Evolutionary conservation across 1,140 invertebrate species (phyloP).

Genomic region (Drepana arcuata): DNA sequence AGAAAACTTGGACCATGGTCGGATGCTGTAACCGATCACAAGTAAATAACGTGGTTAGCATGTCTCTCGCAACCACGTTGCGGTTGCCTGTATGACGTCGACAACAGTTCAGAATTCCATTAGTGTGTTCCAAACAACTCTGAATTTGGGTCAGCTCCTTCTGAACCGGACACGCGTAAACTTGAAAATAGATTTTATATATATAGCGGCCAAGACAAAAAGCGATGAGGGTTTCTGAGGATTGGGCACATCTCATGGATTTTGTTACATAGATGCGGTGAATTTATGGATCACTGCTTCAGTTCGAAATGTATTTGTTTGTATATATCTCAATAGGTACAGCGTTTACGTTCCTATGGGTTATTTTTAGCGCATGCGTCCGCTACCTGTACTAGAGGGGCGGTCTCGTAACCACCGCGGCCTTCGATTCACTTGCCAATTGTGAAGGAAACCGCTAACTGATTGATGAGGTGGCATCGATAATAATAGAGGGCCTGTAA

Average conservation of each 20-base stretch:
- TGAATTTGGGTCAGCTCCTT: slow-evolving; percentile 56
- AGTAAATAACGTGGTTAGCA: background rate
- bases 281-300: too few species aligned
- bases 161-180: slow-evolving; percentile 47
- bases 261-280: too few species aligned
- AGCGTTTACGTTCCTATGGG: slow-evolving; percentile 4
- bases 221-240: too few species aligned
- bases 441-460: slow-evolving; percentile 30
- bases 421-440: slow-evolving; percentile 34
- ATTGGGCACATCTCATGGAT: too few species aligned
- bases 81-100: background rate
- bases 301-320: too few species aligned
- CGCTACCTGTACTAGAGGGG: slow-evolving; percentile 31
- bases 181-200: slow-evolving; percentile 65
- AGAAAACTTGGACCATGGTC: too few species aligned
- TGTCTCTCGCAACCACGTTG: background rate
- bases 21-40: background rate
- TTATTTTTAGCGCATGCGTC: slow-evolving; percentile 35
- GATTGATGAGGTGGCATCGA: slow-evolving; percentile 30
- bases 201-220: slow-evolving; percentile 16
- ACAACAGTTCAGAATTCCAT: slow-evolving; percentile 33
- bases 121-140: slow-evolving; percentile 30
- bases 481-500: slow-evolving; percentile 27
- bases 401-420: slow-evolving; percentile 23
- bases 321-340: too few species aligned